A percentile compares a stretch with the other conserved stretches of the same genome.
These are phyloP conservation scores for Octopus sinensis DNA, from an alignment of 1,140 invertebrate species.

Conservation along the genomic window DNA sequence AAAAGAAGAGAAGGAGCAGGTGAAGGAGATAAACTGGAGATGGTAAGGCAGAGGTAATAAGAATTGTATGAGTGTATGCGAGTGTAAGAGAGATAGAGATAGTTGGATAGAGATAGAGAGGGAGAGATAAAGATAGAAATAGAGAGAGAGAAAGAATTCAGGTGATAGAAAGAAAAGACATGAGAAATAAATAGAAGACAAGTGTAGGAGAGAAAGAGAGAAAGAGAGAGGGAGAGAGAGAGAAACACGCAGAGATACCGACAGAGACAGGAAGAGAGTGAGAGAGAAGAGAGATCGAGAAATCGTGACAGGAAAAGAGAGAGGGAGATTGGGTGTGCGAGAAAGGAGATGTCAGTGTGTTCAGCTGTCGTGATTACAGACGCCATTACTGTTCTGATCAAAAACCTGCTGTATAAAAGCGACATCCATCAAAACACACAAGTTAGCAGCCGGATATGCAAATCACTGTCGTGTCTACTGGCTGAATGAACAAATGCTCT, in stretches of 20 bases:
- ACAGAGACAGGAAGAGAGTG: background rate
- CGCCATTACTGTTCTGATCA: background rate
- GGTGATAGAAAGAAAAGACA: conserved; percentile 11
- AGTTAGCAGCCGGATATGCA: background rate
- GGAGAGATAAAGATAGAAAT: background rate
- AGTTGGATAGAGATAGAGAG: conserved; percentile 14
- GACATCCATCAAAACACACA: background rate
- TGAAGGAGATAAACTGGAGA: background rate
- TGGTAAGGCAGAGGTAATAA: background rate
- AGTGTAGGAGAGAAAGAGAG: background rate
- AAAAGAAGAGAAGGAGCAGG: background rate
- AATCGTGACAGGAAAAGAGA: background rate
- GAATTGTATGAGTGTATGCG: background rate
- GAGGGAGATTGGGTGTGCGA: background rate
- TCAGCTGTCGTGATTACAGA: background rate
- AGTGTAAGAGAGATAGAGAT: conserved; percentile 1
- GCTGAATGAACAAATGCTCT: background rate
- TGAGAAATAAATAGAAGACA: conserved; percentile 4
- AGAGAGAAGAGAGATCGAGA: background rate
- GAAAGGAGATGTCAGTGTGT: background rate
- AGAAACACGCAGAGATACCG: background rate
- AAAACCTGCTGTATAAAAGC: background rate
- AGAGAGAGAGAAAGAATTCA: conserved; percentile 2
- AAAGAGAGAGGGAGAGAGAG: background rate
- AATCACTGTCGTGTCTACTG: background rate